These are phyloP conservation scores for Rhea americana DNA, from an alignment of 2,113 vertebrate genomes.

Conservation along the genomic window DNA sequence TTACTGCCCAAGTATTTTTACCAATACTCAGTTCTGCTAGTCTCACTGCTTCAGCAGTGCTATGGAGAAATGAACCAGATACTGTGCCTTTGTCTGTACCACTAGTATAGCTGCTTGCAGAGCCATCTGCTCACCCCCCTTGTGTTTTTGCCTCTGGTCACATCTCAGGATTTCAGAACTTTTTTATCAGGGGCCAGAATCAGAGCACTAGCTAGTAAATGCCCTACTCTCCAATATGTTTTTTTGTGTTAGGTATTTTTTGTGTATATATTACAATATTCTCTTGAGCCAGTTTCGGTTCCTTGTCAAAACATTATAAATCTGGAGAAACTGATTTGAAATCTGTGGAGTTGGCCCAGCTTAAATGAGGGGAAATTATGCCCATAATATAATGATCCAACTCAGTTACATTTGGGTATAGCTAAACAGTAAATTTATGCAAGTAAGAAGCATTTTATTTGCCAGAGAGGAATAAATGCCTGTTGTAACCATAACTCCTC, in stretches of 20 bases:
- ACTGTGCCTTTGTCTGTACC: background rate
- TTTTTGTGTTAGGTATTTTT: background rate
- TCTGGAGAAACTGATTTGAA: background rate
- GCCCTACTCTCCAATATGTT: background rate
- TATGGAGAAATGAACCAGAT: background rate
- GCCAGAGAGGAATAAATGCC: background rate
- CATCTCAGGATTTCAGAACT: background rate
- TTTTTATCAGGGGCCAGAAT: background rate
- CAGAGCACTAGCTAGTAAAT: background rate
- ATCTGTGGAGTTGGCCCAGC: background rate
- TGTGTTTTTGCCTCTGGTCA: background rate
- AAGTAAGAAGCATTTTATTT: background rate
- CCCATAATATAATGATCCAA: background rate
- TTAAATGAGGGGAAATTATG: background rate
- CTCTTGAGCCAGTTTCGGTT: background rate
- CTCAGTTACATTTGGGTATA: conserved; percentile 3
- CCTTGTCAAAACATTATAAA: background rate
- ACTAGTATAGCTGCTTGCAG: background rate
- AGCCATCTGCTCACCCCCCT: background rate
- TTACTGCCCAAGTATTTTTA: background rate
- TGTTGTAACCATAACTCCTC: background rate
- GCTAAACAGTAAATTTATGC: background rate
- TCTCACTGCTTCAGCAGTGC: background rate
- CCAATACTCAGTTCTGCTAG: background rate
- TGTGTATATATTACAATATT: background rate